Conservation (phyloP, 2,797 vertebrate genomes). For the Nothura maculosa region DNA sequence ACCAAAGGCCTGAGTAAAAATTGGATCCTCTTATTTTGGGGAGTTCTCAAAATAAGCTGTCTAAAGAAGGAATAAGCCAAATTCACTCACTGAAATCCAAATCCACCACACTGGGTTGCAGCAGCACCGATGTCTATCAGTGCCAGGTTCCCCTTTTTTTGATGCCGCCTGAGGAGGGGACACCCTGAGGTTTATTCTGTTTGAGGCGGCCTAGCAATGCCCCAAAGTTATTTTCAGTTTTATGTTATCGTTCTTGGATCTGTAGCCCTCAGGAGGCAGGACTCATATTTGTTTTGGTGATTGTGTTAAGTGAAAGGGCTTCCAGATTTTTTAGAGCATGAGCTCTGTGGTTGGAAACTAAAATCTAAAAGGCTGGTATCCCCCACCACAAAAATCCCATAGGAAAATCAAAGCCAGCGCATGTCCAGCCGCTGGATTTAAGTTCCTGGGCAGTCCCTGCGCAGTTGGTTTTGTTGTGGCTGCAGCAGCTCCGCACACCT, state of each 20-base stretch:
- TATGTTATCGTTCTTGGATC: background rate
- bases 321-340: background rate
- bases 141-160: background rate
- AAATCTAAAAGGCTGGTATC: background rate
- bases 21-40: background rate
- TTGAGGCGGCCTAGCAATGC: background rate
- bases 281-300: accelerated
- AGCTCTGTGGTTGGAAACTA: background rate
- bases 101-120: background rate
- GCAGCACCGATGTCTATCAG: accelerated
- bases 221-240: background rate
- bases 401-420: background rate
- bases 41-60: background rate
- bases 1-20: background rate
- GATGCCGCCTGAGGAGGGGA: background rate
- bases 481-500: background rate
- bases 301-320: background rate
- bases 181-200: background rate
- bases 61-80: background rate
- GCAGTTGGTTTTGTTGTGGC: background rate
- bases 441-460: background rate
- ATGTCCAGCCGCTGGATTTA: background rate
- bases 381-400: background rate
- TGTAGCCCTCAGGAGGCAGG: background rate
- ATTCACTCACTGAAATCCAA: background rate